Evolutionary conservation across 2,888 invertebrate species (phyloP), one percentile per base, ranked within the genome.

Genomic region (Tetragonula carbonaria): DNA sequence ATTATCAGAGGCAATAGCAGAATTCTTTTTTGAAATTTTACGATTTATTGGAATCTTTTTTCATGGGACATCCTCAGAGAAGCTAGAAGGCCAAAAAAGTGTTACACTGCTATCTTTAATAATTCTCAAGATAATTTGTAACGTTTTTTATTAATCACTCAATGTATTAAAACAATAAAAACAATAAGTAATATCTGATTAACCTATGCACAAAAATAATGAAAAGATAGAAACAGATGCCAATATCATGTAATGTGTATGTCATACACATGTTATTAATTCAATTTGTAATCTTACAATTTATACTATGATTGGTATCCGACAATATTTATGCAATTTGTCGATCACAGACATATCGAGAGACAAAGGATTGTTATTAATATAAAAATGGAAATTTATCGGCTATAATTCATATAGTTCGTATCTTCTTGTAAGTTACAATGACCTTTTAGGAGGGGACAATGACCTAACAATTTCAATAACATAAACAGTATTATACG

Each of bases 381-480:
- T 77, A 45, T 82, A 75, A 82, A 77, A 77, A 76, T 18, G 73
- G 14, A 28, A 70, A 62, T 66, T 84, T 87, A 86, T 86, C 85
- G 57, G 72, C 66, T 71, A 65, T 51, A 74, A 51, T 65, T 65
- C 63, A 55, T 80, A 79, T 65, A 78, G 78, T 78, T 85, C 71
- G 57, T 78, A 70, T 86, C 76, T 75, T 78, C 82, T 33, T 73
- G 62, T 83, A 80, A 78, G 83, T 87, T 89, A 82, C 87, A 86
- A 89, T 73, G 89, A 89, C 86, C 87, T 86, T 45, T 83, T 82
- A 82, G 59, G 71, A 74, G 71, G 75, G 88, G 87, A 80, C 88
- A 83, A 89, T 88, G 86, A 87, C 88, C 88, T 62, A 80, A 84
- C 79, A 82, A 84, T 88, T 88, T 88, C 88, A 88, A 85, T 85